Evolutionary conservation across 2,797 vertebrate species (phyloP), one percentile per base, ranked within the genome.

Genomic region (Rachycentron canadum): DNA sequence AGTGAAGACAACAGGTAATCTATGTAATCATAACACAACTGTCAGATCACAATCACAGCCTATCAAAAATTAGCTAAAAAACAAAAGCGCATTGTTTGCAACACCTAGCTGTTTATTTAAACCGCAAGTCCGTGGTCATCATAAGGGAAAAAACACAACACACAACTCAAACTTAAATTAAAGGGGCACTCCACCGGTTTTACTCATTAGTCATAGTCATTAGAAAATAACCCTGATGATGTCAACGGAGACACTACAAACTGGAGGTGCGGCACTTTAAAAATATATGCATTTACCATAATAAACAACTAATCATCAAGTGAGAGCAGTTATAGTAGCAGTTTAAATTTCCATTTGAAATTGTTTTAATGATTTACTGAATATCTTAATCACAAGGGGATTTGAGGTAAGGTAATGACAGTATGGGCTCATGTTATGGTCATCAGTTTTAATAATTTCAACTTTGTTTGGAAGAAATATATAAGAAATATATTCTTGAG

Each of bases 1-100:
- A 26, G 57, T 53, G 53, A 73, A 73, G 41, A 78, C 21, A 68
- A 63, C 62, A 64, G 7, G 69, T 49, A 16, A 47, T 56, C 58
- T 52, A 11, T 30, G 32, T 41, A 14, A 60, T 32, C 72, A 43
- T 16, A 64, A 61, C 36, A 71, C 30, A 73, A 8, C n/a, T 26
- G 56, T 58, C 32, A 77, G 71, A 30, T 73, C 45, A 73, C 38
- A 49, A 57, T 69, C 40, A 64, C 58, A 64, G 56, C 47, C 38
- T 73, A 78, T 63, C 16, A 52, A 53, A 52, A 73, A 65, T 57
- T 0, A 71, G 58, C 64, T 16, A 38, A 50, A 71, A 43, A 55
- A 26, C 36, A 68, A 0, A 26, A 26, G 8, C 10, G 23, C 2
- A 6, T 26, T 66, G 16, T 53, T 60, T 70, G n/a, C 9, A 60